Base-by-base conservation (phyloP, 2,113 vertebrate genomes). In the Anthoscopus minutus region DNA sequence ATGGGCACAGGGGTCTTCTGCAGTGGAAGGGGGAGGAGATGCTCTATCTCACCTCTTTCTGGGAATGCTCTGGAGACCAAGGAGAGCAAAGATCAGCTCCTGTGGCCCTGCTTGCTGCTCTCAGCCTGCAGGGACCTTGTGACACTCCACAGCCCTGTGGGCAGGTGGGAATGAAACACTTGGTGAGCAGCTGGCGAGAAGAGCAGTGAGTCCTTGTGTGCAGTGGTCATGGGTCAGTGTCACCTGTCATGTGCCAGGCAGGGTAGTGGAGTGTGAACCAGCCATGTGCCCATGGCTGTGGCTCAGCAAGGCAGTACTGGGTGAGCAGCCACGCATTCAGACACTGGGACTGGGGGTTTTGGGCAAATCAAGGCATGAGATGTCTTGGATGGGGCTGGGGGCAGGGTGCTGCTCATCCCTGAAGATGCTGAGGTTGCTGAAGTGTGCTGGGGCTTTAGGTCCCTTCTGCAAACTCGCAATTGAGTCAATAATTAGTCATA, bases 241-340 rank as follows among this genome's bases (percentile, higher is more conserved):
- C 57, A 5, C 80, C 64, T 31, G 79, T 48, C 35, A 35, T 3
- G 4, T 7, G 81, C 30, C 6, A 3, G 61, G 54, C 58, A 10
- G 71, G 56, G 40, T 7, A 24, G 2, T 1, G 47, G 31, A 72
- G 71, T 0, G 1, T 42, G 76, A n/a, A 56, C 61, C 0, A 0
- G 28, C 50, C 1, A 0, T 6, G 45, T 16, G 38, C 3, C 1
- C 28, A 1, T 0, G 1, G 17, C 78, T 37, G 19, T 8, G 28
- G 31, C 77, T 82, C 8, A 4, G 38, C 5, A 8, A 25, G 77
- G 24, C 0, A 0, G 7, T 38, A 28, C 0, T 5, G 12, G 64
- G 42, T 9, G 8, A 64, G 62, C 66, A 71, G 77, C 72, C 9
- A 1, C 0, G 5, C 1, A 1, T 17, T 19, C 48, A 7, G n/a